These are phyloP conservation scores for Silurus aristotelis DNA, from an alignment of 2,797 vertebrate genomes.

Conservation along the genomic window DNA sequence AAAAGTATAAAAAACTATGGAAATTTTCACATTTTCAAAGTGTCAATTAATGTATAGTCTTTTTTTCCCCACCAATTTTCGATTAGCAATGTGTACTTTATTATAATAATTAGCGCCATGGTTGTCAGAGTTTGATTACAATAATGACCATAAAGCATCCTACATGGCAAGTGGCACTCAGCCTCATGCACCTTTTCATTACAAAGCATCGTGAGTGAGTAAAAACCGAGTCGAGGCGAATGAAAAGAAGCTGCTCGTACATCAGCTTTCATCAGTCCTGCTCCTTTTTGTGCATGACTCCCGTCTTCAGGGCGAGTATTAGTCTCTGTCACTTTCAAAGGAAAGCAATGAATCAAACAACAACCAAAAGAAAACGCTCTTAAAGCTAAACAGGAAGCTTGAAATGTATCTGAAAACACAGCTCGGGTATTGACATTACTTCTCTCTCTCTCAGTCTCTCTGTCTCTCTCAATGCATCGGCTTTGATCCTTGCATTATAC, in stretches of 20 bases:
- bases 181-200: neutral
- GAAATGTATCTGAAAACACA: conserved; percentile 44
- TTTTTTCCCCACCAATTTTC: too few relatives aligned
- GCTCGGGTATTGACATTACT: conserved; percentile 36
- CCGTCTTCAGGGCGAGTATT: neutral
- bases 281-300: conserved; percentile 5
- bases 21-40: too few relatives aligned
- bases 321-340: conserved; percentile 40
- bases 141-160: neutral
- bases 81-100: neutral
- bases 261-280: conserved; percentile 19
- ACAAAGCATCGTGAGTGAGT: neutral
- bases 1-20: too few relatives aligned
- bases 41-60: too few relatives aligned
- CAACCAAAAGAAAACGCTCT: conserved; percentile 42
- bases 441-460: neutral
- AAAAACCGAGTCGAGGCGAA: neutral
- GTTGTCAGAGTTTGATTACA: neutral
- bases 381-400: conserved; percentile 42
- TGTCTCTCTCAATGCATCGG: neutral
- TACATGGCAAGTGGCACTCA: neutral
- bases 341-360: conserved; percentile 24
- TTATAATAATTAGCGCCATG: neutral
- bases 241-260: neutral
- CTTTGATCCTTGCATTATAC: conserved; percentile 54